phyloP scores from a whole-genome alignment of 1,140 invertebrate species.

The Eueides isabella region DNA sequence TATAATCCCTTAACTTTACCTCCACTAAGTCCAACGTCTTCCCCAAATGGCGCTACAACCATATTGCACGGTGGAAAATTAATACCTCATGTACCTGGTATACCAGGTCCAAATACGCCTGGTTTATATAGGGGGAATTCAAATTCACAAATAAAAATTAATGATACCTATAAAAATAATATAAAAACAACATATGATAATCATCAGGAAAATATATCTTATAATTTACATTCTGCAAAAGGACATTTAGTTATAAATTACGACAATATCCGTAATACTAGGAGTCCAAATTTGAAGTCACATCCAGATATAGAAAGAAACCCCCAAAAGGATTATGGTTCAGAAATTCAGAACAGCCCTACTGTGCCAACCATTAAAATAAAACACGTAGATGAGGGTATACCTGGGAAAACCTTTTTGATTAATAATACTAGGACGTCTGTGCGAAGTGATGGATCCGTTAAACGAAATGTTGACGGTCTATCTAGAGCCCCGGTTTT shows the following conservation, averaged over 20 bases:
- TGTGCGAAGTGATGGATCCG: constrained; percentile 7
- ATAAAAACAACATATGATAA: constrained; percentile 49
- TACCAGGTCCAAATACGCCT: constrained; percentile 89
- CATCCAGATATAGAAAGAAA: constrained; percentile 54
- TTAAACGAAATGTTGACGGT: constrained; percentile 67
- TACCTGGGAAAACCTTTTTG: constrained; percentile 46
- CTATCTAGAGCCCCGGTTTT: constrained; percentile 53
- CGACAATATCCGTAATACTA: constrained; percentile 54
- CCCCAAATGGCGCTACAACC: constrained; percentile 80
- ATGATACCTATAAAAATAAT: constrained; percentile 50
- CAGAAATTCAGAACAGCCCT: constrained; percentile 48
- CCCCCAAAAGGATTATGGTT: constrained; percentile 49
- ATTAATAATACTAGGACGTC: constrained; percentile 34
- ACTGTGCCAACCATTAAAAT: constrained; percentile 69
- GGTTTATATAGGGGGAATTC: constrained; percentile 69
- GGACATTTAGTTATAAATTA: constrained; percentile 45
- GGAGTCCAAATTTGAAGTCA: constrained; percentile 57
- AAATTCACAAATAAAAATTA: constrained; percentile 48
- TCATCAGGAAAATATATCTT: constrained; percentile 36
- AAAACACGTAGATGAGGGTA: constrained; percentile 67
- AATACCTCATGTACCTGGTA: constrained; percentile 92
- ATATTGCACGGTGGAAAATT: constrained; percentile 87
- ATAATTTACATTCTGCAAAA: constrained; percentile 48
- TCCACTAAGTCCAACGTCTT: constrained; percentile 75
- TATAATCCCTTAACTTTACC: constrained; percentile 87